Evolutionary conservation across 2,113 vertebrate genomes (phyloP), one percentile per base, ranked within the genome.

Genomic region (Carettochelys insculpta): DNA sequence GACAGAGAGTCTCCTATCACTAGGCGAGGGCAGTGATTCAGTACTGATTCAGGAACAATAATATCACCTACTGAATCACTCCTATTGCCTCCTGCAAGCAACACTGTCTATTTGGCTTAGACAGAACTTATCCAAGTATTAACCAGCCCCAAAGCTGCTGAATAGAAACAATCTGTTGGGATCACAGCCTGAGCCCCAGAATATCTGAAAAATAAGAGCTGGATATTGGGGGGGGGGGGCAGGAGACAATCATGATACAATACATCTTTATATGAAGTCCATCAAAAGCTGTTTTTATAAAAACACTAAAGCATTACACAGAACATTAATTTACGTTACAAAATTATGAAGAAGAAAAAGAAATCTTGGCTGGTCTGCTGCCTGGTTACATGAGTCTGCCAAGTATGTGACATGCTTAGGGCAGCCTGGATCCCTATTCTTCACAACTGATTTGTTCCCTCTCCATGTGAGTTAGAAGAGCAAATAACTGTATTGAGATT

Each of bases 401-500:
- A 84, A 94, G n/a, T 34, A 34, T n/a, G 61, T n/a, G 82, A n/a
- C 41, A 76, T 48, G n/a, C 87, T 86, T 80, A 53, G 38, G 45
- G n/a, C 85, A 47, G 31, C 17, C 3, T 27, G 51, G 11, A 75
- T 47, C 82, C 80, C 9, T 27, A 52, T 50, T 80, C 84, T 87
- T 86, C 88, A 86, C 82, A 89, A 81, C 41, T 38, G 45, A 88
- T 92, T 38, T 82, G 80, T 27, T 93, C 54, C 29, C 53, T 45
- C 92, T 92, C 65, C 83, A 4, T 29, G 22, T 73, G 80, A 81
- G 48, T 50, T 78, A 73, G 87, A 86, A 78, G 86, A 95, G 84
- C 92, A 91, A 97, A 94, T 53, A 75, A 68, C 71, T 96, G 80
- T 50, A 88, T 4, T 9, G 84, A 85, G 85, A 87, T 92, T 17